Base-by-base conservation (phyloP, 2,888 invertebrate species). In the Caenorhabditis panamensis region DNA sequence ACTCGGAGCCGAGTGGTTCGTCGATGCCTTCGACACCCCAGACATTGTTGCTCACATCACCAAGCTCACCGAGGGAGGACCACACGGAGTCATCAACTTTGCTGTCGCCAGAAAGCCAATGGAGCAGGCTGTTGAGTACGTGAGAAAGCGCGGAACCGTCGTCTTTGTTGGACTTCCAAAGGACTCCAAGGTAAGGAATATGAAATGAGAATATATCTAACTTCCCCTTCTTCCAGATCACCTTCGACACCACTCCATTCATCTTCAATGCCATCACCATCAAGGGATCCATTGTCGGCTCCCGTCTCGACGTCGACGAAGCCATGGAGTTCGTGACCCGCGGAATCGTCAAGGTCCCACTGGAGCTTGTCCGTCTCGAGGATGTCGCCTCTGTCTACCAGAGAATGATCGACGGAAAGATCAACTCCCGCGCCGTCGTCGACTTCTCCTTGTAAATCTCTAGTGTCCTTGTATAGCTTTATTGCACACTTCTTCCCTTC, bases 71-170 rank as follows among this genome's bases (percentile, higher is more conserved):
- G 68, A 86, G 9, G 86, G 86, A 47, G 86, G 86, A 66, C 81
- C 86, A 44, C 86, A 86, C 49, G 84, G 85, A 41, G 84, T 86
- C 16, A 68, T 86, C 66, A 80, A 81, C 69, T 67, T 85, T 51
- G 86, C 86, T 8, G 80, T 79, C 22, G 75, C 83, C 54, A 78
- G 47, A 47, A 71, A 68, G 44, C 73, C 85, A 54, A 77, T 85
- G 75, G 82, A 83, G 44, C 68, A 83, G 41, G 77, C 86, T 13
- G 62, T 85, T 28, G 77, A 82, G 51, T 86, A 86, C 61, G 80
- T 85, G 31, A 77, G 86, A 61, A 73, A 79, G 44, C 73, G 77
- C 18, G 86, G 86, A 64, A 84, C 84, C 9, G 68, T 84, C 44
- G 82, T 86, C 31, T 77, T 85, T 22, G 84, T 85, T 26, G 83